phyloP scores from a whole-genome alignment of 2,113 vertebrate species.

The Glaucidium brasilianum region DNA sequence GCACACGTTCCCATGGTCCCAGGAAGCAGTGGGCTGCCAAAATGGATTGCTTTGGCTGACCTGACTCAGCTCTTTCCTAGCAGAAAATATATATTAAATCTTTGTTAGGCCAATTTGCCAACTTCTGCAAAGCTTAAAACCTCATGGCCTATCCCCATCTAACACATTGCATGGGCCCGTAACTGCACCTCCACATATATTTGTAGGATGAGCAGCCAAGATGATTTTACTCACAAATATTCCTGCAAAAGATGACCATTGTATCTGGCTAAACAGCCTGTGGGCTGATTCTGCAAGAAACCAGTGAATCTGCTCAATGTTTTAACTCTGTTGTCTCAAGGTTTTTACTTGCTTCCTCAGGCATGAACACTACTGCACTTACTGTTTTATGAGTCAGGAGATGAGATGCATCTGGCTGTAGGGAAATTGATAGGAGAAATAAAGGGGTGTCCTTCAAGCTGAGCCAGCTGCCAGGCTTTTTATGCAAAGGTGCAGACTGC shows the following conservation, averaged over 20 bases:
- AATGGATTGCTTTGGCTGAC: neutral
- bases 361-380: fast-evolving
- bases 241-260: neutral
- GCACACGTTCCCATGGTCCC: neutral
- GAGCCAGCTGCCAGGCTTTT: neutral
- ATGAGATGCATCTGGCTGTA: neutral
- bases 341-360: neutral
- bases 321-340: neutral
- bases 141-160: neutral
- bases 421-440: neutral
- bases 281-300: neutral
- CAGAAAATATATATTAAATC: neutral
- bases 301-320: neutral
- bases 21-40: neutral
- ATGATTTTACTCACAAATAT: neutral
- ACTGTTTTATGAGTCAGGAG: neutral
- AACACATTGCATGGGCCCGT: neutral
- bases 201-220: neutral
- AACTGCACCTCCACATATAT: neutral
- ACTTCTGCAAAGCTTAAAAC: neutral
- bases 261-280: fast-evolving
- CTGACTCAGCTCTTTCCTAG: neutral
- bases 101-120: neutral
- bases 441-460: neutral
- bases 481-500: neutral